These are phyloP conservation scores for Drosophila robusta DNA, from an alignment of 2,888 invertebrate genomes.

Conservation along the genomic window DNA sequence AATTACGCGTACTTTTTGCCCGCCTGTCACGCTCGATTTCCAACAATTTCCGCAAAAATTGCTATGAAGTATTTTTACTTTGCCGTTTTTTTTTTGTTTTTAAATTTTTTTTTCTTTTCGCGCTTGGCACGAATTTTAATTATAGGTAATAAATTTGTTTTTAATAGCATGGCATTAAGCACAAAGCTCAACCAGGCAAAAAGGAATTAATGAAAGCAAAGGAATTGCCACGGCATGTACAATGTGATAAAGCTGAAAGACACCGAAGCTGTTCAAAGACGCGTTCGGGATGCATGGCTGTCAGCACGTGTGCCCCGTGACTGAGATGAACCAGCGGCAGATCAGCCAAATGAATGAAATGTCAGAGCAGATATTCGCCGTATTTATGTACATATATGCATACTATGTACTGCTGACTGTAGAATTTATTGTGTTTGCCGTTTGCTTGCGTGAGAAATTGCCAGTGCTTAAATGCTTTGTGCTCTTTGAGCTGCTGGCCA, in stretches of 20 bases:
- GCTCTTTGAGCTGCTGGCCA: slow-evolving; percentile 25
- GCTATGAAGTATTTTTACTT: slow-evolving; percentile 26
- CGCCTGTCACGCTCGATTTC: slow-evolving; percentile 63
- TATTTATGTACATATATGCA: not conserved
- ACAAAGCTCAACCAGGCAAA: slow-evolving; percentile 16
- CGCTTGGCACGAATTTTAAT: slow-evolving; percentile 60
- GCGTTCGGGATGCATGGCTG: slow-evolving; percentile 24
- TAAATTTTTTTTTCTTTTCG: slow-evolving; percentile 1
- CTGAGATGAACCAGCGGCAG: not conserved
- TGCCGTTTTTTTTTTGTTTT: slow-evolving; percentile 3
- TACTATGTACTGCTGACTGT: not conserved
- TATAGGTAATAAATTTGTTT: slow-evolving; percentile 70
- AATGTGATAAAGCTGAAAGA: slow-evolving; percentile 6
- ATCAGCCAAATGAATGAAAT: slow-evolving; percentile 12
- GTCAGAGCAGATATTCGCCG: not conserved
- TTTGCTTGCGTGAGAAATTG: slow-evolving; percentile 12
- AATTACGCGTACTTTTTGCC: slow-evolving; percentile 47
- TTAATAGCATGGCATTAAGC: slow-evolving; percentile 61
- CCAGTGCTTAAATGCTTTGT: slow-evolving; percentile 26
- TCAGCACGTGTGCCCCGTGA: slow-evolving; percentile 6
- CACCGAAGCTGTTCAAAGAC: slow-evolving; percentile 1
- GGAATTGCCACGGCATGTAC: slow-evolving; percentile 29
- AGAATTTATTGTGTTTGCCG: slow-evolving; percentile 16
- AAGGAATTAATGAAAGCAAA: slow-evolving; percentile 5
- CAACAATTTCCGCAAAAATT: slow-evolving; percentile 61